Evolutionary conservation across 2,113 vertebrate species (phyloP).

Genomic region (Labeo catla): DNA sequence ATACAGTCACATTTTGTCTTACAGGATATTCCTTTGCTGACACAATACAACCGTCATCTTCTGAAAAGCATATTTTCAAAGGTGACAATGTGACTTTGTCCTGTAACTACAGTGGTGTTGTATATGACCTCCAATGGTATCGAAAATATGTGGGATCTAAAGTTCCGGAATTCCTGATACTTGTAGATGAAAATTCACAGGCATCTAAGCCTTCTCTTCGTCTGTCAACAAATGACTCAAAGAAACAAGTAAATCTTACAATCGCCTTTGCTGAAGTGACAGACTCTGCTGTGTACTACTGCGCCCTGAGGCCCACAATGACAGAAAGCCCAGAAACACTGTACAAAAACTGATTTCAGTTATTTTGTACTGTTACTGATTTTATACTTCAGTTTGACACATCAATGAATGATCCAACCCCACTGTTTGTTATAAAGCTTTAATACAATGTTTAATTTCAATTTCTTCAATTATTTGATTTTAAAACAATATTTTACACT

Average conservation of each 20-base stretch:
- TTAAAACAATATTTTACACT: no score
- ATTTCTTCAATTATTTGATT: no score
- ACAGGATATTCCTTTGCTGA: neutral
- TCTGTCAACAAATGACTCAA: neutral
- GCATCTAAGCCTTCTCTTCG: neutral
- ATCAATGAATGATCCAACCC: neutral
- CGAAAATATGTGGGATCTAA: neutral
- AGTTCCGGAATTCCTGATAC: neutral
- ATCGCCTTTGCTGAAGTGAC: conserved; percentile 17
- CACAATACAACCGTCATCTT: neutral
- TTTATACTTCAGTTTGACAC: neutral
- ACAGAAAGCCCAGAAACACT: conserved; percentile 8
- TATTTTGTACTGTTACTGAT: neutral
- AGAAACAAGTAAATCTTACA: conserved; percentile 15
- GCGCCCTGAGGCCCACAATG: conserved; percentile 43
- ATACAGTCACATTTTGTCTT: neutral
- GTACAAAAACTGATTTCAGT: neutral
- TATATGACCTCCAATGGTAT: neutral
- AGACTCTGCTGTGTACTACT: conserved; percentile 47
- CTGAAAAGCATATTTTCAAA: neutral
- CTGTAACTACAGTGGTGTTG: neutral
- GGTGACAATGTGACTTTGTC: neutral
- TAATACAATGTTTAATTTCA: no score
- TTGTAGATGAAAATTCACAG: neutral
- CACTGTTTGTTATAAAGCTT: neutral